Evolutionary conservation across 2,113 vertebrate genomes (phyloP).

Genomic region (Pterocles burchelli): DNA sequence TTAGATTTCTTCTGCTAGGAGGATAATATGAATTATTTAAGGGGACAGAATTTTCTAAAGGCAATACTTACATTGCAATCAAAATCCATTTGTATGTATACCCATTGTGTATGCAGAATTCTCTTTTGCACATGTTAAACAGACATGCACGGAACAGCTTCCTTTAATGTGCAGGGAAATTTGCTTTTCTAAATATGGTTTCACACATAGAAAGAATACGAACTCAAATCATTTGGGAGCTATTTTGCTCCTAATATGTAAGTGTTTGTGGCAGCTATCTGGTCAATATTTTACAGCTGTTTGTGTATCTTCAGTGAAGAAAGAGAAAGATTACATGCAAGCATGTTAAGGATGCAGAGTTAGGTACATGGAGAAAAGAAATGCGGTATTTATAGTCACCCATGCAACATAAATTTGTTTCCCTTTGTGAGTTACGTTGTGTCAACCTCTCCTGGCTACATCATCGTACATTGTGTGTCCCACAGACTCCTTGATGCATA

Average conservation of each 20-base stretch:
- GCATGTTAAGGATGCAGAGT: not conserved
- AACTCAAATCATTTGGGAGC: not conserved
- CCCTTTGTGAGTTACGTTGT: not conserved
- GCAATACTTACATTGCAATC: not conserved
- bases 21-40: conserved; percentile 19
- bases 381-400: not conserved
- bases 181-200: not conserved
- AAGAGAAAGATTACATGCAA: not conserved
- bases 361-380: not conserved
- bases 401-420: not conserved
- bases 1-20: not conserved
- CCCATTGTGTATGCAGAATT: not conserved
- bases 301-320: not conserved
- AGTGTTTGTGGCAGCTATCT: not conserved
- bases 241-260: not conserved
- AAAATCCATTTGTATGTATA: not conserved
- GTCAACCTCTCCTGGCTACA: not conserved
- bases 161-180: not conserved
- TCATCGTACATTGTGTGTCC: not conserved
- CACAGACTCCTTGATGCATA: not conserved
- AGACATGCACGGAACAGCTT: not conserved
- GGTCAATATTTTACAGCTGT: not conserved
- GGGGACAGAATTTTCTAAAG: conserved; percentile 9
- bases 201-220: not conserved
- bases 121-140: not conserved